Conservation (phyloP, 2,113 vertebrate species). For the Alligator sinensis region DNA sequence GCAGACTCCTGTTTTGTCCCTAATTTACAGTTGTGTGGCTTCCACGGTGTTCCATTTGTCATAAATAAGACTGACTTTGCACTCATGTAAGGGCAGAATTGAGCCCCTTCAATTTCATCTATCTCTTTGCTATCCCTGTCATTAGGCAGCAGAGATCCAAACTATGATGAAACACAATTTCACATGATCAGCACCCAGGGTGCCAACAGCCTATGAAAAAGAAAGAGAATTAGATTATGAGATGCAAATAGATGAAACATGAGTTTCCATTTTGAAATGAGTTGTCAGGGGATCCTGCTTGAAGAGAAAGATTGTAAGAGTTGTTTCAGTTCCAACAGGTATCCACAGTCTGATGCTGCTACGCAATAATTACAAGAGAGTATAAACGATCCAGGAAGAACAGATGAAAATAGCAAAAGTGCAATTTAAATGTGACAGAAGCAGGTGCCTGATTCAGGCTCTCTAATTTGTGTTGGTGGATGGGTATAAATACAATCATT, state of each 20-base stretch:
- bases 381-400: not conserved
- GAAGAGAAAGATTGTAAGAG: conserved; percentile 6
- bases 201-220: not conserved
- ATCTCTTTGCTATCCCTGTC: not conserved
- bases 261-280: conserved; percentile 46
- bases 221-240: conserved; percentile 41
- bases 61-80: conserved; percentile 11
- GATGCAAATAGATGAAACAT: conserved; percentile 49
- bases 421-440: conserved; percentile 4
- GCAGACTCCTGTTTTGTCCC: not conserved
- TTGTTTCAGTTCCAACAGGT: conserved; percentile 30
- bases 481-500: not conserved
- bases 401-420: not conserved
- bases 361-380: conserved; percentile 4
- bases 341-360: not conserved
- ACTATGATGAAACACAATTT: conserved; percentile 35
- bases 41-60: not conserved
- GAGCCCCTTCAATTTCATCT: not conserved
- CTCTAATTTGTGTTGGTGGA: conserved; percentile 20
- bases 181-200: not conserved
- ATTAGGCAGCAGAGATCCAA: not conserved
- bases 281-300: conserved; percentile 37
- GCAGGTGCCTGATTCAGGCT: accelerated
- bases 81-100: conserved; percentile 1
- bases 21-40: not conserved